Evolutionary conservation across 2,113 vertebrate species (phyloP).

Genomic region (Arenaria interpres): DNA sequence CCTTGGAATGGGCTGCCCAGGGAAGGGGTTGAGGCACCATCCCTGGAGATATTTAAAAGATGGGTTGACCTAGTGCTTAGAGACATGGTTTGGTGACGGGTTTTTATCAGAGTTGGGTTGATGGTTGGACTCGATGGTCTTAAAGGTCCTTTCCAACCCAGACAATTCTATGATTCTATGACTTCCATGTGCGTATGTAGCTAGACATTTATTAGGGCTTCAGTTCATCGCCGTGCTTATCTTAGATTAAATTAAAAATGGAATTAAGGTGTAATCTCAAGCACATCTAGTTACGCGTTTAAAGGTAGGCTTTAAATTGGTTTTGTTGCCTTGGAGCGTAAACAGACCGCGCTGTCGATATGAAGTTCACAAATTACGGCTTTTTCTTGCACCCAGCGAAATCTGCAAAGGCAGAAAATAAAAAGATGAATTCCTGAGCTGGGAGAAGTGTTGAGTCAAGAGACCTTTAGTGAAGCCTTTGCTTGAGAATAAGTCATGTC

Average conservation of each 20-base stretch:
- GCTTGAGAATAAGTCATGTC: neutral
- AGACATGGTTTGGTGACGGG: too few relatives aligned
- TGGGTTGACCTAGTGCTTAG: too few relatives aligned
- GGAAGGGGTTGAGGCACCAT: too few relatives aligned
- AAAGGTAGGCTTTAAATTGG: neutral
- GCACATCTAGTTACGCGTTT: neutral
- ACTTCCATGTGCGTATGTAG: fast-evolving
- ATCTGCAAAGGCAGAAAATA: neutral
- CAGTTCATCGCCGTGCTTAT: neutral
- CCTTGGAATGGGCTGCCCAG: too few relatives aligned
- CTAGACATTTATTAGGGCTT: neutral
- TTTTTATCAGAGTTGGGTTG: too few relatives aligned
- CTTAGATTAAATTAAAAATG: neutral
- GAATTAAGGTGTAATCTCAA: neutral
- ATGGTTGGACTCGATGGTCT: too few relatives aligned
- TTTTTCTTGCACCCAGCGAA: neutral
- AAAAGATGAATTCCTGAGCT: neutral
- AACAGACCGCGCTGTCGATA: neutral
- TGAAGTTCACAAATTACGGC: neutral
- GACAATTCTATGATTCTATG: too few relatives aligned
- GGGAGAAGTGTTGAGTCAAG: conserved; percentile 47
- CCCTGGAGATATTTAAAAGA: too few relatives aligned
- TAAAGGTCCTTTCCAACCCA: too few relatives aligned
- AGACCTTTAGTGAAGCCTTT: neutral
- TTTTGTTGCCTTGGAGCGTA: neutral